Base-by-base conservation (phyloP, 2,888 invertebrate species). In the Hyles lineata region DNA sequence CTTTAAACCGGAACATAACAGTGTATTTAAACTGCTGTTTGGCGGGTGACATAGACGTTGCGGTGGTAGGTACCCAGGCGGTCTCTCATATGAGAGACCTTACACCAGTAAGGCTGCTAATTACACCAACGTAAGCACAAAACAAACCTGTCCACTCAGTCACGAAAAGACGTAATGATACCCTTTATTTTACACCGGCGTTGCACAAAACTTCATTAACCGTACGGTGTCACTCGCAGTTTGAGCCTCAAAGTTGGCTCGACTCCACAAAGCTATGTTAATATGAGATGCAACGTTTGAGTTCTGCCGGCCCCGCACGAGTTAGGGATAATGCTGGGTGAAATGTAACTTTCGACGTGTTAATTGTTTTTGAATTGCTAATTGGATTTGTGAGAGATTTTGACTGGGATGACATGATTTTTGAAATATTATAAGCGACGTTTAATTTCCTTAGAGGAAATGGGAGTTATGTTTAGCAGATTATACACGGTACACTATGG, bases 211-310 rank as follows among this genome's bases (percentile, higher is more conserved):
- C 74, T 77, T 78, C 77, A 79, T 80, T 79, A 80, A 73, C 43
- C 63, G 43, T 50, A 50, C 23, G 23, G 32, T 17, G 55, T 71
- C 23, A 35, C 55, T 67, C 58, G 58, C 72, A 29, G 67, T 72
- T 72, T 67, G 58, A 21, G 63, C 75, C 74, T 70, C 75, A 73
- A 73, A 79, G 79, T 78, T 79, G 55, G 80, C 78, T 83, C 77
- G 79, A 82, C 75, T 76, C 74, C 76, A 80, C 80, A 82, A 80
- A 82, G 81, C 81, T 77, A 80, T 78, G 81, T 75, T 80, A 82
- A 82, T 80, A 78, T 72, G 76, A 74, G 71, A 71, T 70, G 73
- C 55, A 55, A 55, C 76, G 77, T 75, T 77, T 77, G 76, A 76
- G 59, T 32, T 70, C 59, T 67, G 17, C 73, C 75, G 75, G 74